Evolutionary conservation across 2,888 invertebrate species (phyloP).

Genomic region (Mylabris sibirica): DNA sequence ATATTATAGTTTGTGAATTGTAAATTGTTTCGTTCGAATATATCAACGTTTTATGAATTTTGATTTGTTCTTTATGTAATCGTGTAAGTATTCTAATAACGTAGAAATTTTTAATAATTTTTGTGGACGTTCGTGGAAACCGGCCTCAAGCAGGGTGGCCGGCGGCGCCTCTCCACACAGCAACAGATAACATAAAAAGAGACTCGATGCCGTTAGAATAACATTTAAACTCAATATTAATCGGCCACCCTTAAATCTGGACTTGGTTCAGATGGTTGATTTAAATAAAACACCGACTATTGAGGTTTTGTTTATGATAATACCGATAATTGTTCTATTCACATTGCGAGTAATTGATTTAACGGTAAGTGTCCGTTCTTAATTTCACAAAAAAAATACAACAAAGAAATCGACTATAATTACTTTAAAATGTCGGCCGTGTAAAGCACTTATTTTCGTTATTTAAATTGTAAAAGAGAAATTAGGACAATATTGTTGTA

Average conservation of each 20-base stretch:
- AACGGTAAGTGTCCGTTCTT: not conserved
- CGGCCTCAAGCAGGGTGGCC: too few relatives aligned
- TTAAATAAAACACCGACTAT: too few relatives aligned
- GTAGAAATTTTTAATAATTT: not conserved
- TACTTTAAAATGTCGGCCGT: not conserved
- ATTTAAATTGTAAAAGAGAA: not conserved
- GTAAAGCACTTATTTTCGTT: not conserved
- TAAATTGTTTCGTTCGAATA: not conserved
- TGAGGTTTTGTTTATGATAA: too few relatives aligned
- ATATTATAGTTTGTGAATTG: not conserved
- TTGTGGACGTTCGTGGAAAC: not conserved
- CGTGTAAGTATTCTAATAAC: not conserved
- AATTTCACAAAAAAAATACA: not conserved
- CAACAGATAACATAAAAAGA: too few relatives aligned
- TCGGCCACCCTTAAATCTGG: too few relatives aligned
- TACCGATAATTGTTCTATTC: too few relatives aligned
- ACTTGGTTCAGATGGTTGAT: too few relatives aligned
- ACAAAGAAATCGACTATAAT: not conserved
- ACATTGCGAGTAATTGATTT: too few relatives aligned
- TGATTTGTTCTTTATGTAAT: not conserved
- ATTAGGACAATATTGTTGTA: not conserved
- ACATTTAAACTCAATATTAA: too few relatives aligned
- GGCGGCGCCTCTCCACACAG: too few relatives aligned
- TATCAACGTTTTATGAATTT: not conserved
- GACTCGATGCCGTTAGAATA: too few relatives aligned